Percentiles rank a stretch among this genome's conserved stretches.
Evolutionary conservation across 2,797 vertebrate species (phyloP).

Genomic region (Bradypodion pumilum): DNA sequence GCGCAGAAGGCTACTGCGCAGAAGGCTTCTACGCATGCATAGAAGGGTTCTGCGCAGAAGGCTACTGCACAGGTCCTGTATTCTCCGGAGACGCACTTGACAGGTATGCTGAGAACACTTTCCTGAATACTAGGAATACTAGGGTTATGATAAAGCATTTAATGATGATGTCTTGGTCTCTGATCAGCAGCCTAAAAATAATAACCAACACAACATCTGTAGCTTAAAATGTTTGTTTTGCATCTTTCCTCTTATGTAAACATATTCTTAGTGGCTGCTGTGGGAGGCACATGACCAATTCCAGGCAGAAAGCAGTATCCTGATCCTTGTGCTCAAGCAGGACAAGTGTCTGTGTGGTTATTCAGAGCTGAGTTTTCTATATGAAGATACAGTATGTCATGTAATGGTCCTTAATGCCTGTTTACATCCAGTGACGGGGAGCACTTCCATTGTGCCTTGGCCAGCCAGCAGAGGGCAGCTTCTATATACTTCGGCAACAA

Average conservation of each 20-base stretch:
- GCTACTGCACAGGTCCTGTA: too few species aligned
- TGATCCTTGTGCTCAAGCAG: background rate
- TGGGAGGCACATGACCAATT: background rate
- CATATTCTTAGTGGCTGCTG: background rate
- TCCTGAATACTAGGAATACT: background rate
- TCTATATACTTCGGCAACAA: conserved; percentile 14
- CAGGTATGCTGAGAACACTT: background rate
- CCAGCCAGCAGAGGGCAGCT: conserved; percentile 44
- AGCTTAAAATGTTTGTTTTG: background rate
- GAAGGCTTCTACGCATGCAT: too few species aligned
- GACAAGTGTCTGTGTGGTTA: background rate
- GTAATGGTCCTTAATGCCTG: background rate
- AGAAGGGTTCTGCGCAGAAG: too few species aligned
- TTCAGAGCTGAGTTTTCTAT: background rate
- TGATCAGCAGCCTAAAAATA: background rate
- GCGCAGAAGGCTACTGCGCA: too few species aligned
- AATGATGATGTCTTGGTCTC: background rate
- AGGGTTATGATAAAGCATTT: background rate
- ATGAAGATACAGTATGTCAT: background rate
- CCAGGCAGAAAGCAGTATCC: background rate
- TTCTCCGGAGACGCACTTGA: too few species aligned
- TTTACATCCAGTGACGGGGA: background rate
- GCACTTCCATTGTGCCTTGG: background rate
- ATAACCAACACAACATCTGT: background rate
- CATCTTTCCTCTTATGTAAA: background rate